Percentiles rank a stretch among this genome's conserved stretches.
Evolutionary conservation across 1,140 invertebrate genomes (phyloP).

Genomic region (Drosophila nikananu): DNA sequence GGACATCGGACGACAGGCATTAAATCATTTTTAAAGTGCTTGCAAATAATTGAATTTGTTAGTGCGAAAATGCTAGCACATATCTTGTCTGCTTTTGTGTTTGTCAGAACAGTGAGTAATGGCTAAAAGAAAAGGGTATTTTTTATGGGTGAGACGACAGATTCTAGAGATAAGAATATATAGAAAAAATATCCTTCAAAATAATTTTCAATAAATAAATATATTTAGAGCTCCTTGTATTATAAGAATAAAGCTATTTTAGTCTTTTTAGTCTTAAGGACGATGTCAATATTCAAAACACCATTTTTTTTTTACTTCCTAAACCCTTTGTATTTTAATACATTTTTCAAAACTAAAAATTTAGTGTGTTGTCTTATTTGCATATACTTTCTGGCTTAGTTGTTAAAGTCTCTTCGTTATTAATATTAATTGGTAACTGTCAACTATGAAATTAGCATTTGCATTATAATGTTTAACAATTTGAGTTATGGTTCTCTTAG

Average conservation of each 20-base stretch:
- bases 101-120: background rate
- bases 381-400: background rate
- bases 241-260: background rate
- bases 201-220: background rate
- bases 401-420: slow-evolving; percentile 1
- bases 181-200: background rate
- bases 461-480: background rate
- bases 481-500: slow-evolving; percentile 1
- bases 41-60: slow-evolving; percentile 73
- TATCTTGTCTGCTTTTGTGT: slow-evolving; percentile 17
- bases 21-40: slow-evolving; percentile 80
- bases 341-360: background rate
- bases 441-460: slow-evolving; percentile 2
- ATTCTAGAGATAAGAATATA: background rate
- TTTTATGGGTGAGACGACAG: too few species aligned
- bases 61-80: slow-evolving; percentile 50
- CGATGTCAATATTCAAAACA: background rate
- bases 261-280: background rate
- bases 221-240: background rate
- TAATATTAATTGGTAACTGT: slow-evolving; percentile 21
- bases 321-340: background rate
- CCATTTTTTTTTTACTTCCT: background rate
- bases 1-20: slow-evolving; percentile 48
- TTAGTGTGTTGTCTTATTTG: background rate
- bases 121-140: background rate